Percentiles rank a stretch among this genome's conserved stretches.
Conservation (phyloP, 2,113 vertebrate species). For the Cyanoderma ruficeps region DNA sequence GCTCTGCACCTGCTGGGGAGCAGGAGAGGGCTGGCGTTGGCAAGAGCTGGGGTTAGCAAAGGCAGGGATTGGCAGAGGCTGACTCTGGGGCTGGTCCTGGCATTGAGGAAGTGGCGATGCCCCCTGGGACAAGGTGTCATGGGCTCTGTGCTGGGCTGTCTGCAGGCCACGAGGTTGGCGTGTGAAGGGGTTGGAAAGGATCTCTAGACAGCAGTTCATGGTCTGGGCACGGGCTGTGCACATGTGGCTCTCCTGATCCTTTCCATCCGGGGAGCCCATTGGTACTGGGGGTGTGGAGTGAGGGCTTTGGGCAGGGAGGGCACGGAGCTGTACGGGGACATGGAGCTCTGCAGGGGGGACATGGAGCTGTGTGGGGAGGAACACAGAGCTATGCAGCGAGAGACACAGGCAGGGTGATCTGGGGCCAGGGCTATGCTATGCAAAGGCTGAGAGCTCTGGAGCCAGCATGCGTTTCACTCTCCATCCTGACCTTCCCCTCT, state of each 20-base stretch:
- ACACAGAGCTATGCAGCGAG: neutral
- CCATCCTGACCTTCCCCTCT: neutral
- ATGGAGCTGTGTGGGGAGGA: neutral
- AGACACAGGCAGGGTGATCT: neutral
- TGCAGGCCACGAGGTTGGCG: accelerated
- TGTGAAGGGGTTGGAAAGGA: neutral
- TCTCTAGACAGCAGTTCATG: neutral
- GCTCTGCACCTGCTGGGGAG: neutral
- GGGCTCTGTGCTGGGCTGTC: neutral
- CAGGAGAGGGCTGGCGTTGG: neutral
- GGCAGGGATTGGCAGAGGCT: neutral
- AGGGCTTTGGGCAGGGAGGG: neutral
- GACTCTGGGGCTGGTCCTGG: neutral
- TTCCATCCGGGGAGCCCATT: accelerated
- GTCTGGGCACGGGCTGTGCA: neutral
- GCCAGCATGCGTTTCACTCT: neutral
- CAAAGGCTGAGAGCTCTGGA: neutral
- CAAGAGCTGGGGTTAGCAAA: neutral
- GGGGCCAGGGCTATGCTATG: neutral
- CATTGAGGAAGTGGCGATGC: accelerated
- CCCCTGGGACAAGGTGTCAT: neutral
- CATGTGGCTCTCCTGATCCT: neutral
- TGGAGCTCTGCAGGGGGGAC: too few relatives aligned
- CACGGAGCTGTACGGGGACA: neutral
- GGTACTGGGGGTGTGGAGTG: neutral